phyloP scores from a whole-genome alignment of 2,888 invertebrate genomes.

The Mesorhabditis sp. region DNA sequence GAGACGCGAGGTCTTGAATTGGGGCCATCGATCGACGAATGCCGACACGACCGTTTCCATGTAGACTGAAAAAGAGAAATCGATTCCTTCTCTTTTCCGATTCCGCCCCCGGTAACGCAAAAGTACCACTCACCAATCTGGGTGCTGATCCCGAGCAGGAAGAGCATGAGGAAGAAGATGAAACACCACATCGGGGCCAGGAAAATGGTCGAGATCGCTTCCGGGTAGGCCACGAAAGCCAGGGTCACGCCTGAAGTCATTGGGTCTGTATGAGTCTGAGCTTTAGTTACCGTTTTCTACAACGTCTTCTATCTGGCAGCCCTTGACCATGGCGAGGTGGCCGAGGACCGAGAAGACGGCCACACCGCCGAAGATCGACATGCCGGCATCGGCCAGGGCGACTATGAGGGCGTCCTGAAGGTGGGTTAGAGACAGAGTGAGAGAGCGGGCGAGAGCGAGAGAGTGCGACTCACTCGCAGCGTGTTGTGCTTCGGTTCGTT shows the following conservation, averaged over 20 bases:
- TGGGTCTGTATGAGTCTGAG: too few relatives aligned
- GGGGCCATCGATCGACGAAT: background rate
- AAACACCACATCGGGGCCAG: conserved; percentile 58
- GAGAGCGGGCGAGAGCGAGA: background rate
- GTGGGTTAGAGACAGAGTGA: background rate
- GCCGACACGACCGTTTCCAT: conserved; percentile 17
- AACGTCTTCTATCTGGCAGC: too few relatives aligned
- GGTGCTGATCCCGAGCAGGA: conserved; percentile 57
- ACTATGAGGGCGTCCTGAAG: conserved; percentile 46
- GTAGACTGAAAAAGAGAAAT: background rate
- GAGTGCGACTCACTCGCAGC: conserved; percentile 23
- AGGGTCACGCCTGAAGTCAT: conserved; percentile 58
- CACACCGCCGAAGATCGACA: conserved; percentile 36
- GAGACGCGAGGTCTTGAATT: background rate
- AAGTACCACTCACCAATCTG: conserved; percentile 19
- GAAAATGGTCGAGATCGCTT: conserved; percentile 58
- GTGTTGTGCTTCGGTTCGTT: conserved; percentile 45
- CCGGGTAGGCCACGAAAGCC: conserved; percentile 59
- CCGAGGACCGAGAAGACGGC: conserved; percentile 45
- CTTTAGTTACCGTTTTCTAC: too few relatives aligned
- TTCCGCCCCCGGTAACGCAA: background rate
- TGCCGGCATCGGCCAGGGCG: conserved; percentile 44
- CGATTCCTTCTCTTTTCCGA: background rate
- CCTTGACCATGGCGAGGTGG: conserved; percentile 19
- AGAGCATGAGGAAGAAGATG: conserved; percentile 60